Evolutionary conservation across 2,888 invertebrate species (phyloP), one percentile per base, ranked within the genome.

Genomic region (Dyspetes luteomarginatus): DNA sequence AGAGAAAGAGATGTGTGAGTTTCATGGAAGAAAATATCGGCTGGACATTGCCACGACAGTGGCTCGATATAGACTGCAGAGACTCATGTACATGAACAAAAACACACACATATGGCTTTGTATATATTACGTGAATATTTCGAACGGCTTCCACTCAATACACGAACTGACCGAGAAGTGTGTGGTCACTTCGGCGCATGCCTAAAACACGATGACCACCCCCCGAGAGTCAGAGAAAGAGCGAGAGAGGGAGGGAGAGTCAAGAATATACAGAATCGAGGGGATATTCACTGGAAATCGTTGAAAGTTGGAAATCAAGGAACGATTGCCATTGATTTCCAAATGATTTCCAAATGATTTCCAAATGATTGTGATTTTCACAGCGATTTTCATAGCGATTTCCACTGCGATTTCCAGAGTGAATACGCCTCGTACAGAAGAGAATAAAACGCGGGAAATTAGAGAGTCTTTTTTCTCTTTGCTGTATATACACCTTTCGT

Each of bases 91-190:
- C 60, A 69, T 60, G n/a, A n/a, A n/a, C n/a, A n/a, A n/a, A n/a
- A n/a, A n/a, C n/a, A 78, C 76, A 71, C 26, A 9, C 17, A 7
- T 17, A 30, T 45, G 5, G 2, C 19, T 41, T 30, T 22, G 17
- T 22, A 19, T 22, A 45, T 26, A 28, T 5, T 81, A 81, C 83
- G 81, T 86, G 85, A 88, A 89, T 88, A 84, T 83, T 89, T 87
- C 84, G 86, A 86, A 86, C 84, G 84, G 78, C 83, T 2, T 83
- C 88, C 88, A 91, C 90, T 91, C 91, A 89, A 91, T 91, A 91
- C 86, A 89, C n/a, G n/a, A 86, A 88, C 86, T 91, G 90, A 90
- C 91, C 90, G 87, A 75, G 77, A 84, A 45, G 43, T 26, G 45
- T 50, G 65, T 62, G 83, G 76, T 84, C 82, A 86, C 82, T 82